Conservation (phyloP, 2,888 invertebrate genomes). For the Bhutanitis thaidina region DNA sequence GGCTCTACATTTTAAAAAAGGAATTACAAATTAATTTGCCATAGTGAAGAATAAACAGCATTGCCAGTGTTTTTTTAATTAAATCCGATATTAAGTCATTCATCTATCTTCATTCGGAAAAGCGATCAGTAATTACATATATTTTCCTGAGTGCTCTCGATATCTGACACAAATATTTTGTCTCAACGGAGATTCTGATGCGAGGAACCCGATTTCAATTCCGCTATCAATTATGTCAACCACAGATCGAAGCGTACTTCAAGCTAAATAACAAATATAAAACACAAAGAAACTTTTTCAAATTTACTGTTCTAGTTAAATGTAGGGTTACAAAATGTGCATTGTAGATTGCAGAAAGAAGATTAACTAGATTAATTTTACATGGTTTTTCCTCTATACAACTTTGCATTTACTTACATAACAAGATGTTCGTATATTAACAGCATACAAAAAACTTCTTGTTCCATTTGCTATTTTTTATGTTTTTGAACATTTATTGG, state of each 20-base stretch:
- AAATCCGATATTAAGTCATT: no score
- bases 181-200: slow-evolving; percentile 10
- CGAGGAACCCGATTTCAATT: background rate
- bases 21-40: no score
- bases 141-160: background rate
- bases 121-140: no score
- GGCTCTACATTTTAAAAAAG: no score
- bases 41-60: no score
- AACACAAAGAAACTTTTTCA: background rate
- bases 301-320: no score
- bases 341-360: background rate
- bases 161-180: slow-evolving; percentile 12
- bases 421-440: background rate
- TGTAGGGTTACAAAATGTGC: no score
- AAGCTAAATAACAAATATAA: slow-evolving; percentile 8
- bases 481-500: no score
- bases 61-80: no score
- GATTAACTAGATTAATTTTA: background rate
- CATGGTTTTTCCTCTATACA: background rate
- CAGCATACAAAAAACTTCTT: background rate
- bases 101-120: no score
- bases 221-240: slow-evolving; percentile 14
- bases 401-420: background rate
- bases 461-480: no score
- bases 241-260: slow-evolving; percentile 2